Percentiles rank a stretch among this genome's conserved stretches.
phyloP scores from a whole-genome alignment of 2,797 vertebrate species.

The Gymnopithys bicolor region DNA sequence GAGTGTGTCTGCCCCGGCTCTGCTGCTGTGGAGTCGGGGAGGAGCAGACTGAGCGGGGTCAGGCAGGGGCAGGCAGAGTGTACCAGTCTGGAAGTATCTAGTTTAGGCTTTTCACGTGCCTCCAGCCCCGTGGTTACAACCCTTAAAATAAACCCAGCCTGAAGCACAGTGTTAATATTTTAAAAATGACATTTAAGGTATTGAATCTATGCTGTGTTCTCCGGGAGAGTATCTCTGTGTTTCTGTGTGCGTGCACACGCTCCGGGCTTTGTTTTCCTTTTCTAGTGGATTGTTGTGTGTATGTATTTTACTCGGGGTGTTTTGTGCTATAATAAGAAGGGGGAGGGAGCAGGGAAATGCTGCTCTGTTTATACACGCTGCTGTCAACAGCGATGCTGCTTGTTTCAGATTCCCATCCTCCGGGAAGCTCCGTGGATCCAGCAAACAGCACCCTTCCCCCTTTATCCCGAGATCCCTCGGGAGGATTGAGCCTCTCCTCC shows the following conservation, averaged over 20 bases:
- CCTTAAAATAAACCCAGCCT: background rate
- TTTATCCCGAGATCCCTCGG: background rate
- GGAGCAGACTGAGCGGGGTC: fast-evolving
- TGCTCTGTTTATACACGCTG: constrained; percentile 44
- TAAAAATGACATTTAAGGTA: constrained; percentile 1
- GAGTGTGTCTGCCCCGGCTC: background rate
- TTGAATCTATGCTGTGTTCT: background rate
- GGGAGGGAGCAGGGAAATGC: constrained; percentile 16
- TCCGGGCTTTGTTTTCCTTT: constrained; percentile 58
- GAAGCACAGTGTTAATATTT: constrained; percentile 30
- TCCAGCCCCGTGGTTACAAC: background rate
- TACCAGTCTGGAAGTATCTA: background rate
- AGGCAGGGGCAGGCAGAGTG: background rate
- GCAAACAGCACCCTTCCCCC: background rate
- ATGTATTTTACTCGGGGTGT: constrained; percentile 48
- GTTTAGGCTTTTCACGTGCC: background rate
- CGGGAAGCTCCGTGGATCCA: background rate
- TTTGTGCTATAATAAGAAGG: constrained; percentile 54
- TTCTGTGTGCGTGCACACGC: background rate
- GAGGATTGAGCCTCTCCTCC: background rate
- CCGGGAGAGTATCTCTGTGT: background rate
- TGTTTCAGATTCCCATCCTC: background rate
- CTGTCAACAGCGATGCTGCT: constrained; percentile 16
- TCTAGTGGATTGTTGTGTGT: constrained; percentile 20
- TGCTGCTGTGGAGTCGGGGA: background rate